Percentiles rank a stretch among this genome's conserved stretches.
These are phyloP conservation scores for Penaeus japonicus DNA, from an alignment of 1,140 invertebrate genomes.

Conservation along the genomic window DNA sequence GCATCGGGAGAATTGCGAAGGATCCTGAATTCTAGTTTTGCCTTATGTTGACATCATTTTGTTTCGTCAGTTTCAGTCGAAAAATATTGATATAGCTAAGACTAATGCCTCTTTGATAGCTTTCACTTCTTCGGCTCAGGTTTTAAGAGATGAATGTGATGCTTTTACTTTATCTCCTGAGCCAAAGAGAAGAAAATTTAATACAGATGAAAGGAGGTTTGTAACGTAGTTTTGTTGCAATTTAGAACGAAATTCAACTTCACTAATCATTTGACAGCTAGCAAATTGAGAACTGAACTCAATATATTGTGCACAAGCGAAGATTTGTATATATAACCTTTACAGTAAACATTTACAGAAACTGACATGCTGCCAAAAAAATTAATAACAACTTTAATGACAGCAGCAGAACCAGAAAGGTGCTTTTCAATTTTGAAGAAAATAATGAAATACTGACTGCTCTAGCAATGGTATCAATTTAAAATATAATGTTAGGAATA, in stretches of 20 bases:
- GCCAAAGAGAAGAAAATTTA: not conserved
- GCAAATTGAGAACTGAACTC: slow-evolving; percentile 52
- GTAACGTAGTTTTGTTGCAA: slow-evolving; percentile 42
- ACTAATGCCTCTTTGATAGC: no score
- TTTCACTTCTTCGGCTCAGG: no score
- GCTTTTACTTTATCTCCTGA: not conserved
- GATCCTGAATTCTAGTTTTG: no score
- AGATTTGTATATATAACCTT: slow-evolving; percentile 34
- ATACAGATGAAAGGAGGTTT: slow-evolving; percentile 36
- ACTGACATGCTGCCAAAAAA: slow-evolving; percentile 47
- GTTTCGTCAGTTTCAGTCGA: no score
- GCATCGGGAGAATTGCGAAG: no score
- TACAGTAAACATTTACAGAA: slow-evolving; percentile 46
- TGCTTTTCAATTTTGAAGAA: slow-evolving; percentile 52
- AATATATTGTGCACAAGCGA: slow-evolving; percentile 41
- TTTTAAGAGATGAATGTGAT: no score
- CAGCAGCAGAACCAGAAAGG: slow-evolving; percentile 45
- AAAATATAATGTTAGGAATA: slow-evolving; percentile 7
- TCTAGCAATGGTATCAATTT: slow-evolving; percentile 48
- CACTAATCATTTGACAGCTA: slow-evolving; percentile 54
- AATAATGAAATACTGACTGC: slow-evolving; percentile 41
- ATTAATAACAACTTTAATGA: slow-evolving; percentile 48
- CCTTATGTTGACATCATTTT: no score
- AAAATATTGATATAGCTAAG: no score
- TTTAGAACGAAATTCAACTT: slow-evolving; percentile 38